Evolutionary conservation across 2,113 vertebrate genomes (phyloP), one percentile per base, ranked within the genome.

Genomic region (Halcyon senegalensis): DNA sequence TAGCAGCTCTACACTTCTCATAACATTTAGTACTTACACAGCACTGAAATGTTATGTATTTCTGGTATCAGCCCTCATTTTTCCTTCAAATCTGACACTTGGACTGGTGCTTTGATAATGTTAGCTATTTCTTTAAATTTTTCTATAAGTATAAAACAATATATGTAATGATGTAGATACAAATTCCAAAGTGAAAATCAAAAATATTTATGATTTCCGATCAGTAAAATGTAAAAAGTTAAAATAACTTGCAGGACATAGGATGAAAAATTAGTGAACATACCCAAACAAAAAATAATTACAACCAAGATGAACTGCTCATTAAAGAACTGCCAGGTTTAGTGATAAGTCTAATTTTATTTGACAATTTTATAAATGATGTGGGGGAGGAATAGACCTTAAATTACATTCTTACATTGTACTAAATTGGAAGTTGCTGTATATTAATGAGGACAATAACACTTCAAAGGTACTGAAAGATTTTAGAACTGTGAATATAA

Each of bases 261-360:
- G 68, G 80, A 55, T 93, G 80, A 96, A 94, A 91, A 81, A 84
- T 92, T 73, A 77, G 48, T 58, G 75, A 90, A 62, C 50, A 51
- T 81, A 62, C 15, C 62, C 86, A 96, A 94, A 94, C 72, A 94
- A 93, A 93, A 95, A 84, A 90, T 93, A 94, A 94, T 92, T 94
- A 89, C 86, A 89, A 70, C 46, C 19, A 51, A 92, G 94, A 94
- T 94, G 83, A 96, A 75, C 76, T 93, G 64, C 84, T 97, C 76
- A 86, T 94, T 97, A 94, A 92, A 95, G 76, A 80, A 58, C 93
- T 94, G 89, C 83, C 89, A 91, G 86, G 60, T 93, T 94, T 81
- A 73, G 83, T 93, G 93, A 92, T 92, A 95, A 93, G 89, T 92
- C 89, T 97, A 88, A 96, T 97, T 94, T 95, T 94, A 93, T 94